Conservation (phyloP, 1,140 invertebrate species). For the Condylostylus longicornis region DNA sequence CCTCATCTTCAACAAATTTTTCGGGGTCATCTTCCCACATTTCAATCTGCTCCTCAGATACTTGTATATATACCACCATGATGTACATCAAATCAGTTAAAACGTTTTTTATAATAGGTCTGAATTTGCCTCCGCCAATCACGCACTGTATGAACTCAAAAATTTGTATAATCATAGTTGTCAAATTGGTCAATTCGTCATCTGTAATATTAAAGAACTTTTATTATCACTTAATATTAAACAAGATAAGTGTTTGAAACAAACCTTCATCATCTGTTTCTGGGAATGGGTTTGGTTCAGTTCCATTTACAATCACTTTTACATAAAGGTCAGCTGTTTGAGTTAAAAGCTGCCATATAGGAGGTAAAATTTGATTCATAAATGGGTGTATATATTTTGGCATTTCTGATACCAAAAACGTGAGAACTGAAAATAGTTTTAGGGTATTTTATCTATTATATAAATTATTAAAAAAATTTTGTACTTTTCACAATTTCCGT, state of each 20-base stretch:
- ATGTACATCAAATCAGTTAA: constrained; percentile 59
- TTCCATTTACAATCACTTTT: constrained; percentile 27
- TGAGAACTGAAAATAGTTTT: constrained; percentile 32
- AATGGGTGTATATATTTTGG: constrained; percentile 50
- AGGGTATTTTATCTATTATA: not conserved
- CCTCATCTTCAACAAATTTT: constrained; percentile 66
- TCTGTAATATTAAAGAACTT: constrained; percentile 9
- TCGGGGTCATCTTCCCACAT: constrained; percentile 55
- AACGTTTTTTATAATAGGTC: constrained; percentile 46
- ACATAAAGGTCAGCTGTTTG: constrained; percentile 44
- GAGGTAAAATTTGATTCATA: constrained; percentile 48
- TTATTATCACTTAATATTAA: too few relatives aligned
- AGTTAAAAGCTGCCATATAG: constrained; percentile 56
- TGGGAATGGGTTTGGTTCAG: constrained; percentile 19
- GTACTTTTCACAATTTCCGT: constrained; percentile 55
- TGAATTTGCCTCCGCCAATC: constrained; percentile 46
- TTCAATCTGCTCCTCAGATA: constrained; percentile 59
- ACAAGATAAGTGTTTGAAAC: not conserved
- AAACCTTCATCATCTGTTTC: constrained; percentile 17
- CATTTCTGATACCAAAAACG: constrained; percentile 45
- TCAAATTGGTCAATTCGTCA: constrained; percentile 51
- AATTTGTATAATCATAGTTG: constrained; percentile 57
- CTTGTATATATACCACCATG: constrained; percentile 59
- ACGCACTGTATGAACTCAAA: constrained; percentile 56
- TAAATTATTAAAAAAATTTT: not conserved